phyloP scores from a whole-genome alignment of 2,113 vertebrate genomes.

The Takifugu flavidus region DNA sequence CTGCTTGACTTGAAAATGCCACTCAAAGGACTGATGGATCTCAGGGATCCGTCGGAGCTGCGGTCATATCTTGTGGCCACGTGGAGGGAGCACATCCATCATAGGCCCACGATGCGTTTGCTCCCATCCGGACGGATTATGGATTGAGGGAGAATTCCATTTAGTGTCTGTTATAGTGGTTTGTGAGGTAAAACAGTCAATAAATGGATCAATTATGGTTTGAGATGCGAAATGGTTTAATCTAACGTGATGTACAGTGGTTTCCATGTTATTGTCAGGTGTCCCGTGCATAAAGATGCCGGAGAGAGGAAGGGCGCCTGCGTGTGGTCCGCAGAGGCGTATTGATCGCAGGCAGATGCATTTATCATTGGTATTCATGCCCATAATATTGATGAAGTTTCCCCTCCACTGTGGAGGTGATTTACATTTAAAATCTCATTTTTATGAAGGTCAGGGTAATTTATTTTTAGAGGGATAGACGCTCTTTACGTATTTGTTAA shows the following conservation, averaged over 20 bases:
- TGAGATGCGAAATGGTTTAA: background rate
- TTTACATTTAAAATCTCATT: slow-evolving; percentile 75
- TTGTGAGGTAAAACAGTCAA: slow-evolving; percentile 13
- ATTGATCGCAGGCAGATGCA: slow-evolving; percentile 63
- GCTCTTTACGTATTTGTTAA: slow-evolving; percentile 67
- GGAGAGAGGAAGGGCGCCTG: background rate
- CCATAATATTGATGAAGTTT: slow-evolving; percentile 68
- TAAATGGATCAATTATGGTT: slow-evolving; percentile 18
- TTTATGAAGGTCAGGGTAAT: slow-evolving; percentile 76
- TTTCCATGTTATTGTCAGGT: background rate
- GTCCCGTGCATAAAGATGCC: no score
- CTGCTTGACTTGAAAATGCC: slow-evolving; percentile 30
- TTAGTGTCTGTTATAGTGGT: slow-evolving; percentile 6
- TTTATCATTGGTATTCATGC: slow-evolving; percentile 67
- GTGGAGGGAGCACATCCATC: slow-evolving; percentile 29
- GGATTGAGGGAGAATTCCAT: slow-evolving; percentile 9
- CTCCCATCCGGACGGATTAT: slow-evolving; percentile 23
- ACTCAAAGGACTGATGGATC: slow-evolving; percentile 45
- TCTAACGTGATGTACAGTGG: background rate
- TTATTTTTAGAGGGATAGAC: slow-evolving; percentile 66
- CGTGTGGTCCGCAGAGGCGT: slow-evolving; percentile 31
- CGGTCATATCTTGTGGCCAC: slow-evolving; percentile 24
- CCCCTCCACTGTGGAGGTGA: slow-evolving; percentile 39
- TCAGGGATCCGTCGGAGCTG: slow-evolving; percentile 18
- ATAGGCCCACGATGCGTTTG: slow-evolving; percentile 20